phyloP scores from a whole-genome alignment of 1,140 invertebrate species.

The Scylla paramamosain region DNA sequence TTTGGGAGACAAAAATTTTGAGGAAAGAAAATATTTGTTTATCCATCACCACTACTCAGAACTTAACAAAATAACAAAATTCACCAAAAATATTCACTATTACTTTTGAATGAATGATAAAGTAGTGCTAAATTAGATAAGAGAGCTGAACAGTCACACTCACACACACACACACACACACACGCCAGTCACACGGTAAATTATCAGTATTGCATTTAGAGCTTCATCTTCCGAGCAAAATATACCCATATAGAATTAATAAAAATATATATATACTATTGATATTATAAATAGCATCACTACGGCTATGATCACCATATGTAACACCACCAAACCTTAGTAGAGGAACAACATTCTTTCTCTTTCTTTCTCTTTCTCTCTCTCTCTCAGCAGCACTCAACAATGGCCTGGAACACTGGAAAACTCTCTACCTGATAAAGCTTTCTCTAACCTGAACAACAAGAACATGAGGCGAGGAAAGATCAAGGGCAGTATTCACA shows the following conservation, averaged over 20 bases:
- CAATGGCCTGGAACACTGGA: neutral
- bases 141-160: neutral
- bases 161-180: neutral
- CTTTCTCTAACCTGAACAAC: neutral
- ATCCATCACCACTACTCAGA: too few species aligned
- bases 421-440: neutral
- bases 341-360: neutral
- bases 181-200: neutral
- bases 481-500: too few species aligned
- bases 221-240: neutral
- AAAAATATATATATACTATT: neutral
- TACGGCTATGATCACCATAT: neutral
- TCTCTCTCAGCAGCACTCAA: too few species aligned
- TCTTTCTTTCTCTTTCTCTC: neutral
- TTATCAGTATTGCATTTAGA: neutral
- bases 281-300: neutral
- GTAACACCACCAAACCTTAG: neutral
- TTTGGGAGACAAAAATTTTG: too few species aligned
- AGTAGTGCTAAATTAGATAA: too few species aligned
- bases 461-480: neutral
- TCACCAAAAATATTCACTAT: too few species aligned
- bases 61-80: too few species aligned
- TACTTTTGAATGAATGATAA: too few species aligned
- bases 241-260: slow-evolving; percentile 16
- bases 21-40: too few species aligned